These are phyloP conservation scores for Drosophila paramelanica DNA, from an alignment of 2,888 invertebrate species.

Conservation along the genomic window DNA sequence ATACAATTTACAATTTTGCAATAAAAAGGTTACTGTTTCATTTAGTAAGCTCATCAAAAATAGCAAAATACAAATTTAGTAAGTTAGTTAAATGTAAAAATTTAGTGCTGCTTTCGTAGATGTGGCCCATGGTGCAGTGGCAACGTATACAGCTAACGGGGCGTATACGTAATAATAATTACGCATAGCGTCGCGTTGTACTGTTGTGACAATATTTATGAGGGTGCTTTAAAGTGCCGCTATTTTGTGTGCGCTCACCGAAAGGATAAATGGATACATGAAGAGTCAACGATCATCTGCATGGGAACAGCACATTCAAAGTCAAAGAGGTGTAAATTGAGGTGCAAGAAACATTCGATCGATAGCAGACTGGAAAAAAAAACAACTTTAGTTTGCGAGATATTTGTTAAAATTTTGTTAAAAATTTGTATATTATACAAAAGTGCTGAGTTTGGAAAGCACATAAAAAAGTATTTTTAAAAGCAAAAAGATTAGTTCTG, in stretches of 20 bases:
- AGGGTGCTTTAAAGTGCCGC: constrained; percentile 52
- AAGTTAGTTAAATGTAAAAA: neutral
- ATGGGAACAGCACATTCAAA: neutral
- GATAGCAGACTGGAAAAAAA: too few relatives aligned
- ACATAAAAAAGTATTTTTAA: too few relatives aligned
- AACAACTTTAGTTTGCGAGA: too few relatives aligned
- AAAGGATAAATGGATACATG: constrained; percentile 26
- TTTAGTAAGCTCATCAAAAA: too few relatives aligned
- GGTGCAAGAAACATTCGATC: too few relatives aligned
- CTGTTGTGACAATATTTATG: constrained; percentile 58
- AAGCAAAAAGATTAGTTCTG: too few relatives aligned
- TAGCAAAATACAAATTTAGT: too few relatives aligned
- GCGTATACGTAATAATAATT: constrained; percentile 78
- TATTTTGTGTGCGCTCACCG: constrained; percentile 13
- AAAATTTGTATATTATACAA: too few relatives aligned
- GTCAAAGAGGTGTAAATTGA: too few relatives aligned
- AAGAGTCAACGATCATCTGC: neutral
- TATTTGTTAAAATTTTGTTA: too few relatives aligned
- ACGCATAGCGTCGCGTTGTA: constrained; percentile 41
- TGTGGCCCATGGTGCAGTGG: constrained; percentile 27
- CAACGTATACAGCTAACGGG: constrained; percentile 19
- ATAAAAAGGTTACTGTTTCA: neutral
- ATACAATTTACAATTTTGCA: neutral
- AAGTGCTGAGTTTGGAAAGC: too few relatives aligned
- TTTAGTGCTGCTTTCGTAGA: neutral